These are phyloP conservation scores for Drosophila mayaguana DNA, from an alignment of 2,888 invertebrate species.

Conservation along the genomic window DNA sequence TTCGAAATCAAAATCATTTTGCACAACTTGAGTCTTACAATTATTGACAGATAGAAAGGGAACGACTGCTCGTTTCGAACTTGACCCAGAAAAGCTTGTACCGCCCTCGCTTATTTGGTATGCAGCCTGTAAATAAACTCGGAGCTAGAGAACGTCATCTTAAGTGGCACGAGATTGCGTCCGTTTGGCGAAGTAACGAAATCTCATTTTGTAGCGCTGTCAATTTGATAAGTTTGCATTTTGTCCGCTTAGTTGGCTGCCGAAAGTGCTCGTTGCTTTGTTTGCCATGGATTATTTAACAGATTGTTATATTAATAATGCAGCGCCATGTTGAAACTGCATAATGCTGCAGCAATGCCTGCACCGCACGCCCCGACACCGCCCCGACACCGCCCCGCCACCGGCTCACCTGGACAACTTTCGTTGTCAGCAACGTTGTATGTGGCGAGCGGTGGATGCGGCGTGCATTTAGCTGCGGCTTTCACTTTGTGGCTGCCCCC, in stretches of 20 bases:
- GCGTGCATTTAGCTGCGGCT: constrained; percentile 47
- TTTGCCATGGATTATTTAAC: constrained; percentile 64
- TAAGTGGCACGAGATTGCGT: not conserved
- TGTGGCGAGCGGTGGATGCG: constrained; percentile 20
- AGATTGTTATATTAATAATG: constrained; percentile 66
- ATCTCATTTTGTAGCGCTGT: constrained; percentile 17
- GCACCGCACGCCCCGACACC: constrained; percentile 15
- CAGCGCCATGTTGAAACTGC: constrained; percentile 63
- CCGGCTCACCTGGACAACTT: not conserved
- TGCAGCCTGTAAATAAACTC: not conserved
- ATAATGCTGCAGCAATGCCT: constrained; percentile 60
- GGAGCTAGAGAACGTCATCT: not conserved
- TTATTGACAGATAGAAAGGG: not conserved
- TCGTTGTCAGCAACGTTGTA: constrained; percentile 10
- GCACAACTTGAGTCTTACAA: no score
- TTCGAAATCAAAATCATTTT: not conserved
- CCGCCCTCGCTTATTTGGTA: not conserved
- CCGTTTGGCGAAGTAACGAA: not conserved
- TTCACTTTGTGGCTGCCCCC: constrained; percentile 24
- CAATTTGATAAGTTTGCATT: constrained; percentile 20
- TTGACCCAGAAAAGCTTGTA: not conserved
- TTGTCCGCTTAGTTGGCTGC: constrained; percentile 16
- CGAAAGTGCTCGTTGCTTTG: constrained; percentile 36
- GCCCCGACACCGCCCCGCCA: not conserved
- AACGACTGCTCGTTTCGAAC: not conserved